Conservation (phyloP, 2,113 vertebrate species). For the Ctenomys sociabilis region DNA sequence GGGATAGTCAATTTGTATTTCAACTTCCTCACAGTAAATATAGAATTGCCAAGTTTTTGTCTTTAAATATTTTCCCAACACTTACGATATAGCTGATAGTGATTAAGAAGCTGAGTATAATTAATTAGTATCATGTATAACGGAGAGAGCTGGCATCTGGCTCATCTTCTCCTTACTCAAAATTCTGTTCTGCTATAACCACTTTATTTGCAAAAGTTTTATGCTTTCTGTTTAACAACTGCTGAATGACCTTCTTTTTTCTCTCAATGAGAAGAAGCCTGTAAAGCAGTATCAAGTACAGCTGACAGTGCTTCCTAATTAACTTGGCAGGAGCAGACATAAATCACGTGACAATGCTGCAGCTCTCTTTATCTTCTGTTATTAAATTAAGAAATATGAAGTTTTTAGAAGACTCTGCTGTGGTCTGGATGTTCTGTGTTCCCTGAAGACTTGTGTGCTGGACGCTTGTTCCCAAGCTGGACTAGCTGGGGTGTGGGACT, state of each 20-base stretch:
- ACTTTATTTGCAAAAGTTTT: constrained; percentile 46
- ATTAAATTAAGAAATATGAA: constrained; percentile 4
- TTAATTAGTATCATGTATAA: constrained; percentile 50
- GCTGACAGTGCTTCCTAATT: constrained; percentile 18
- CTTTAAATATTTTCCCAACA: constrained; percentile 72
- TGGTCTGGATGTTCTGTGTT: neutral
- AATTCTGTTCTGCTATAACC: constrained; percentile 41
- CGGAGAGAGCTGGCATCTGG: constrained; percentile 57
- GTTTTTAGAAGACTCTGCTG: neutral
- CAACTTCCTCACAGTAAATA: constrained; percentile 43
- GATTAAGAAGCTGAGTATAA: constrained; percentile 57
- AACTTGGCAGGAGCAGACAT: neutral
- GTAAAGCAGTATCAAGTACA: constrained; percentile 41
- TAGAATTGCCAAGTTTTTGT: constrained; percentile 56
- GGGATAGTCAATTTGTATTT: constrained; percentile 36
- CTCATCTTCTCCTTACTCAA: constrained; percentile 21
- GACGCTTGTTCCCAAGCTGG: neutral
- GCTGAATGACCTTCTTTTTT: neutral
- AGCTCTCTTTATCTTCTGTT: neutral
- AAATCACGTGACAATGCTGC: constrained; percentile 52
- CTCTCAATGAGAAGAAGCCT: neutral
- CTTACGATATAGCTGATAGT: constrained; percentile 43
- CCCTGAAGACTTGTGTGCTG: neutral
- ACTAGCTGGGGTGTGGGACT: neutral
- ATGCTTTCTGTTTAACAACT: neutral